A percentile compares a stretch with the other conserved stretches of the same genome.
Conservation (phyloP, 64 coral and sea anemone species). For the Catalaphyllia jardinei region DNA sequence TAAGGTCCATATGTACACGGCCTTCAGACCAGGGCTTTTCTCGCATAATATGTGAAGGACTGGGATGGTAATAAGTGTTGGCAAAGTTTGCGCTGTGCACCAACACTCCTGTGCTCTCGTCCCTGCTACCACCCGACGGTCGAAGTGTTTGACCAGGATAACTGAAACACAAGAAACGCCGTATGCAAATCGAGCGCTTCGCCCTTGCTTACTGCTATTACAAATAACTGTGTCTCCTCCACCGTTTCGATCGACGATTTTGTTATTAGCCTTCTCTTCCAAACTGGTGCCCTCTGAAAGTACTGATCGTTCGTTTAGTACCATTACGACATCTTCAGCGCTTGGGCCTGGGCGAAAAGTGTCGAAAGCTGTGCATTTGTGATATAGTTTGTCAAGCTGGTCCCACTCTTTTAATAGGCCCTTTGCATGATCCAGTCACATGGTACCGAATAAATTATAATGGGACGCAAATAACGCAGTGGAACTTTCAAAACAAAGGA, state of each 20-base stretch:
- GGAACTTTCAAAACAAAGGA: too few relatives aligned
- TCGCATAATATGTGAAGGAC: neutral
- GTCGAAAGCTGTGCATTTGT: conserved; percentile 29
- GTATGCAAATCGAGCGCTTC: neutral
- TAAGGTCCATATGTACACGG: too few relatives aligned
- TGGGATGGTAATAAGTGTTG: neutral
- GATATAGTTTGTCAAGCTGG: conserved; percentile 34
- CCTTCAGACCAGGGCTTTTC: too few relatives aligned
- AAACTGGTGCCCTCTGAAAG: neutral
- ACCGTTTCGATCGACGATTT: neutral
- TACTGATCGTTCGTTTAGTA: conserved; percentile 27
- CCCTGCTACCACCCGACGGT: too few relatives aligned
- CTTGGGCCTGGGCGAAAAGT: too few relatives aligned
- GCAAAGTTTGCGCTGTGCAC: too few relatives aligned
- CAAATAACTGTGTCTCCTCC: conserved; percentile 28
- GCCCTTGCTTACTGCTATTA: neutral
- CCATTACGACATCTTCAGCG: conserved; percentile 34
- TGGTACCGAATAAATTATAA: too few relatives aligned
- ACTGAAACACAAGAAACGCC: neutral
- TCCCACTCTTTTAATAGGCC: too few relatives aligned
- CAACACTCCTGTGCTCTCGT: too few relatives aligned
- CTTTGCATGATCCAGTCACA: too few relatives aligned
- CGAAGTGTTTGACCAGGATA: neutral
- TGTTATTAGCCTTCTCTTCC: conserved; percentile 9
- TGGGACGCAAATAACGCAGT: too few relatives aligned